These are phyloP conservation scores for Baccha elongata DNA, from an alignment of 2,888 invertebrate genomes.

Conservation along the genomic window DNA sequence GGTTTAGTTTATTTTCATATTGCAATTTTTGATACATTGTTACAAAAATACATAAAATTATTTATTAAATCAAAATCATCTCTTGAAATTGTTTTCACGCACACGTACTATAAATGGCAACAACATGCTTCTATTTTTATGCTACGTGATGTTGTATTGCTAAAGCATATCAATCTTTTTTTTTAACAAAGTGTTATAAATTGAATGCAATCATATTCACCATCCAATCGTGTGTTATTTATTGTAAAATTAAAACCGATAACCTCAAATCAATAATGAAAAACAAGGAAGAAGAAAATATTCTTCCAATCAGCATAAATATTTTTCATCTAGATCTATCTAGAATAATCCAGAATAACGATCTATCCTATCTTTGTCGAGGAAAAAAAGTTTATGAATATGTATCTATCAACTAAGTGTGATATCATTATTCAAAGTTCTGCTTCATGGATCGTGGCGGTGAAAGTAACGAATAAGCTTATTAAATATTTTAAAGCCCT, in stretches of 20 bases:
- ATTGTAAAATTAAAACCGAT: constrained; percentile 10
- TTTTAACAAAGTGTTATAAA: neutral
- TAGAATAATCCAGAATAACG: constrained; percentile 7
- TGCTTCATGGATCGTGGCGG: too few relatives aligned
- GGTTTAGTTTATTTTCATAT: too few relatives aligned
- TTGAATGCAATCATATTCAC: neutral
- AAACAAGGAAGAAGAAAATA: constrained; percentile 12
- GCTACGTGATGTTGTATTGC: too few relatives aligned
- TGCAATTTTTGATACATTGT: too few relatives aligned
- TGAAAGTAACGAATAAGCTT: neutral
- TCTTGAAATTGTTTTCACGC: too few relatives aligned
- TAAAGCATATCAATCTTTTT: constrained; percentile 3
- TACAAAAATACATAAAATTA: too few relatives aligned
- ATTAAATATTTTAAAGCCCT: neutral
- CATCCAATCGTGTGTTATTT: neutral
- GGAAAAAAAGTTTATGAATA: neutral
- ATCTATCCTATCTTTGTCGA: neutral
- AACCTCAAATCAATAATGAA: constrained; percentile 20
- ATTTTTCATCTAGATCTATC: constrained; percentile 1
- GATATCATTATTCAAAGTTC: neutral
- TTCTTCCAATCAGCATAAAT: constrained; percentile 14
- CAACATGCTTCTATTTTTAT: too few relatives aligned
- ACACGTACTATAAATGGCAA: too few relatives aligned
- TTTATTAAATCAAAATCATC: too few relatives aligned
- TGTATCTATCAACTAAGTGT: neutral